Percentiles rank a stretch among this genome's conserved stretches.
These are phyloP conservation scores for Dromas ardeola DNA, from an alignment of 2,113 vertebrate genomes.

Conservation along the genomic window DNA sequence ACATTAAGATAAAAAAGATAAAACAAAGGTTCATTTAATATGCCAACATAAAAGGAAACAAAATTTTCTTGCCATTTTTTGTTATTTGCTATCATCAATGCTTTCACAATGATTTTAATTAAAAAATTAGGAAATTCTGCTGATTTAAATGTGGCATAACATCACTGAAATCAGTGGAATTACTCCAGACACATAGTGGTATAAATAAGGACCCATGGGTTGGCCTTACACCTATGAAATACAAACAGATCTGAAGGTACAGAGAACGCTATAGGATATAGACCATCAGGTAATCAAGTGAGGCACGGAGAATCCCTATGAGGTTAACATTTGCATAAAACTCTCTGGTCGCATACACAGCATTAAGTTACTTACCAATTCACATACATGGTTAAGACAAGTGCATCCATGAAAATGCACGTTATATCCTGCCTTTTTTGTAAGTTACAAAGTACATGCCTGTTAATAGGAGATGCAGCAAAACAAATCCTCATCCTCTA, in stretches of 20 bases:
- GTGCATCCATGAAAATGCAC: neutral
- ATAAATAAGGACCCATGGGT: neutral
- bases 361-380: neutral
- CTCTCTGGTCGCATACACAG: neutral
- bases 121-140: neutral
- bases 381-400: neutral
- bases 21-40: neutral
- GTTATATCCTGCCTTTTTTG: neutral
- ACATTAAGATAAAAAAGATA: slow-evolving; percentile 12
- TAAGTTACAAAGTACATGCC: neutral
- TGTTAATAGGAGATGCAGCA: neutral
- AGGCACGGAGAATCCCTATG: neutral
- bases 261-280: neutral
- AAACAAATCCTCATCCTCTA: slow-evolving; percentile 44
- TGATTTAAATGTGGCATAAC: neutral
- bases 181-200: neutral
- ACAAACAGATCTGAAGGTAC: neutral
- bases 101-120: neutral
- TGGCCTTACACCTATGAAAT: neutral
- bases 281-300: neutral
- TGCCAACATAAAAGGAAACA: neutral
- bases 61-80: neutral
- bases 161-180: neutral
- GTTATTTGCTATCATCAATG: neutral
- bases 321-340: neutral